These are phyloP conservation scores for Tricholaema leucomelas DNA, from an alignment of 2,113 vertebrate species.

Conservation along the genomic window DNA sequence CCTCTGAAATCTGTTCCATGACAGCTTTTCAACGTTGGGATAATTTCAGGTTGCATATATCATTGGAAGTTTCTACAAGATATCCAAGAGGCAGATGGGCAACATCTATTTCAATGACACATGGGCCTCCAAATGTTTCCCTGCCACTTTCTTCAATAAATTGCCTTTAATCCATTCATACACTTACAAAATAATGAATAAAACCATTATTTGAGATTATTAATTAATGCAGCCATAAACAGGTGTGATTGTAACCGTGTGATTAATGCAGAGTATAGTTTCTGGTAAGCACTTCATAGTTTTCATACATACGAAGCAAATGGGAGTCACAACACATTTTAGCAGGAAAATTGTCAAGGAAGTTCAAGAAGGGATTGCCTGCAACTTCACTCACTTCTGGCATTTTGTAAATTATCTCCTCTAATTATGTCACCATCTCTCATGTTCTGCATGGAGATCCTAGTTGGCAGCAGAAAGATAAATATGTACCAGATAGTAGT, in stretches of 20 bases:
- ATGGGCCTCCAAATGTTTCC: background rate
- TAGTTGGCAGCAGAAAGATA: constrained; percentile 32
- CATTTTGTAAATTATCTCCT: constrained; percentile 19
- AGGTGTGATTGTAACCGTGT: background rate
- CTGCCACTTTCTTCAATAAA: background rate
- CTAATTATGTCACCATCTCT: constrained; percentile 20
- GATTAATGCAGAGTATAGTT: background rate
- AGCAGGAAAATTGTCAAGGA: background rate
- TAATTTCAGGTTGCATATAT: background rate
- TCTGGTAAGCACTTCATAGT: background rate
- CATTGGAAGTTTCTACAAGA: background rate
- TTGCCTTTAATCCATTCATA: background rate
- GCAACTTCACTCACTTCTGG: background rate
- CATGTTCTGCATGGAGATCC: constrained; percentile 25
- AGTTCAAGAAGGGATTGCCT: background rate
- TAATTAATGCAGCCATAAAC: background rate
- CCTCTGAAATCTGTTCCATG: background rate
- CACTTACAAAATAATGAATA: background rate
- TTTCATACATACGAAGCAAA: constrained; percentile 22
- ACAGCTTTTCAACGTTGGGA: background rate
- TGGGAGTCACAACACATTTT: background rate
- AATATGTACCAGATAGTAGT: constrained; percentile 34
- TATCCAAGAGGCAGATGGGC: background rate
- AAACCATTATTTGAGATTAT: background rate
- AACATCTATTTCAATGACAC: background rate